Percentiles rank a stretch among this genome's conserved stretches.
These are phyloP conservation scores for Isichthys henryi DNA, from an alignment of 2,113 vertebrate genomes.

Conservation along the genomic window DNA sequence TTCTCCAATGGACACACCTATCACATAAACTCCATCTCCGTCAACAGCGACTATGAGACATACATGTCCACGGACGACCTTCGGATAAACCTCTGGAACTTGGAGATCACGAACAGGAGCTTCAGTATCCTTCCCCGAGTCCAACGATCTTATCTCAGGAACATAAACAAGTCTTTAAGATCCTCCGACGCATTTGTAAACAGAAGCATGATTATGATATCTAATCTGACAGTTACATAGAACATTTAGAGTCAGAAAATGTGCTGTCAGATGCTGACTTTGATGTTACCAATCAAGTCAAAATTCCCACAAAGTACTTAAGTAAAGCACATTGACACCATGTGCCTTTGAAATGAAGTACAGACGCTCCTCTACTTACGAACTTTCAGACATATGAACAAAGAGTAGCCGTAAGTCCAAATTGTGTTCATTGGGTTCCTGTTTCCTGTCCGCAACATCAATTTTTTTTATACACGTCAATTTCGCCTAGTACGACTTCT, in stretches of 20 bases:
- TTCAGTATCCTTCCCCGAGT: slow-evolving; percentile 79
- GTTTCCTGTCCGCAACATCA: no score
- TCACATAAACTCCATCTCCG: slow-evolving; percentile 87
- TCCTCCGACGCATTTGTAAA: not conserved
- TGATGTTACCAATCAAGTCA: not conserved
- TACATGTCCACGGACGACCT: slow-evolving; percentile 87
- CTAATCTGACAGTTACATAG: not conserved
- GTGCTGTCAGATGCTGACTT: not conserved
- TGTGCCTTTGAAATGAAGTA: not conserved
- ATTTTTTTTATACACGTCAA: no score
- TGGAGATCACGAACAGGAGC: slow-evolving; percentile 83
- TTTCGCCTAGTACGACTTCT: no score
- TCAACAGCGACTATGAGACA: slow-evolving; percentile 83
- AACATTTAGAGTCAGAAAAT: not conserved
- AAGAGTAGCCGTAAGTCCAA: no score
- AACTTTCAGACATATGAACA: no score
- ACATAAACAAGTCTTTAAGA: not conserved
- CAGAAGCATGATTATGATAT: not conserved
- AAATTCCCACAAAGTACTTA: not conserved
- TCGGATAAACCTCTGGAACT: slow-evolving; percentile 83
- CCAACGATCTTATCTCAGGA: not conserved
- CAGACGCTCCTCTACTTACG: no score
- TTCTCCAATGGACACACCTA: slow-evolving; percentile 83
- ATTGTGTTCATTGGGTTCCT: no score
- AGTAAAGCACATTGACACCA: not conserved